A percentile compares a stretch with the other conserved stretches of the same genome.
These are phyloP conservation scores for Napeogenes inachia DNA, from an alignment of 2,888 invertebrate species.

Conservation along the genomic window DNA sequence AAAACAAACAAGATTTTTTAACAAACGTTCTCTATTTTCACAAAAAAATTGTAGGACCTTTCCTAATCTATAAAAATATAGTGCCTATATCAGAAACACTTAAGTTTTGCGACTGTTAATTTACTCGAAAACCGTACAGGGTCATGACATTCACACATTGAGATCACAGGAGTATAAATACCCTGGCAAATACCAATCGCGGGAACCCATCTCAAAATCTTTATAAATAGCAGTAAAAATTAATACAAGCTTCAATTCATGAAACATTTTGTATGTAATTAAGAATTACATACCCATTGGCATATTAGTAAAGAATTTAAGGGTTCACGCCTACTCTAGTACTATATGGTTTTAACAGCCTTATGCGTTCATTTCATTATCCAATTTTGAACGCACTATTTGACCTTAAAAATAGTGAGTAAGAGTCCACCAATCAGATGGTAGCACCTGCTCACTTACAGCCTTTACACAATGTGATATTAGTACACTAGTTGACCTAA, in stretches of 20 bases:
- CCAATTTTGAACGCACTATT: too few species aligned
- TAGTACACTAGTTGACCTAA: too few species aligned
- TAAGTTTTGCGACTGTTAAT: constrained; percentile 36
- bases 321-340: constrained; percentile 46
- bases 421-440: too few species aligned
- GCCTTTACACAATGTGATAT: too few species aligned
- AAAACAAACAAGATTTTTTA: not conserved
- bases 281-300: not conserved
- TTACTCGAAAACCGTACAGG: constrained; percentile 36
- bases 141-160: constrained; percentile 67
- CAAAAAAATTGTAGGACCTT: not conserved
- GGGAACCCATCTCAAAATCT: constrained; percentile 20
- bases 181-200: constrained; percentile 64
- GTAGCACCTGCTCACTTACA: too few species aligned
- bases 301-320: constrained; percentile 37
- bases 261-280: too few species aligned
- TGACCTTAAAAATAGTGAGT: too few species aligned
- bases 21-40: not conserved
- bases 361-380: constrained; percentile 17
- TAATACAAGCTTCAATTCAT: too few species aligned
- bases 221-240: constrained; percentile 8
- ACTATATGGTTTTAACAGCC: constrained; percentile 58
- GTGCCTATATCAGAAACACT: constrained; percentile 20
- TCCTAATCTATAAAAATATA: constrained; percentile 3
- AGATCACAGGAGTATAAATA: constrained; percentile 74